These are phyloP conservation scores for Malacoctenus gilli DNA, from an alignment of 2,797 vertebrate species.

Conservation along the genomic window DNA sequence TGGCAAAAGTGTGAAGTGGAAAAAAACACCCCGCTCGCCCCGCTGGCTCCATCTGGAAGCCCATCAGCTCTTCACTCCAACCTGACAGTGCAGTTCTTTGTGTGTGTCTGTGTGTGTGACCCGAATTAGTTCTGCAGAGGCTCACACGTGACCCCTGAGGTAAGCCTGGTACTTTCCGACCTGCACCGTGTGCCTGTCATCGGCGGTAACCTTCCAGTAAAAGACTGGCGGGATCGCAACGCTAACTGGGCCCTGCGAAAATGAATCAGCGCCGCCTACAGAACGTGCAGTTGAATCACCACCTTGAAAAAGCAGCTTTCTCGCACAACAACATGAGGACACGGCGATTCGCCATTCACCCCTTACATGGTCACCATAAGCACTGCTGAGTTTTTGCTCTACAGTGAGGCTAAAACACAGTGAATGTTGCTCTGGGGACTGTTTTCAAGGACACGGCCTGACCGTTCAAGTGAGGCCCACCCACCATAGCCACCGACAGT, in stretches of 20 bases:
- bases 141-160: conserved; percentile 12
- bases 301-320: background rate
- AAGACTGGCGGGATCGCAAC: conserved; percentile 6
- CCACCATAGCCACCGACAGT: no score
- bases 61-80: background rate
- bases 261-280: conserved; percentile 30
- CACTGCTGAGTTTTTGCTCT: conserved; percentile 8
- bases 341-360: no score
- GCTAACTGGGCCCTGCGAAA: no score
- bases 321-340: no score
- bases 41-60: no score
- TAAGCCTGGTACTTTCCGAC: conserved; percentile 52
- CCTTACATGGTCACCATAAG: background rate
- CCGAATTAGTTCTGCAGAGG: conserved; percentile 28
- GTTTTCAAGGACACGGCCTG: no score
- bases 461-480: no score
- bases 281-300: conserved; percentile 4
- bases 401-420: no score
- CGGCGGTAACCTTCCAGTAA: conserved; percentile 38
- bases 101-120: conserved; percentile 26
- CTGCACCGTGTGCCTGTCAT: conserved; percentile 11
- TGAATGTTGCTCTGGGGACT: no score
- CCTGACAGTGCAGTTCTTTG: conserved; percentile 9
- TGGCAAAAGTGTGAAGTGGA: background rate
- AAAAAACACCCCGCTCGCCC: no score